Base-by-base conservation (phyloP, 1,140 invertebrate species). In the Radopholus similis region DNA sequence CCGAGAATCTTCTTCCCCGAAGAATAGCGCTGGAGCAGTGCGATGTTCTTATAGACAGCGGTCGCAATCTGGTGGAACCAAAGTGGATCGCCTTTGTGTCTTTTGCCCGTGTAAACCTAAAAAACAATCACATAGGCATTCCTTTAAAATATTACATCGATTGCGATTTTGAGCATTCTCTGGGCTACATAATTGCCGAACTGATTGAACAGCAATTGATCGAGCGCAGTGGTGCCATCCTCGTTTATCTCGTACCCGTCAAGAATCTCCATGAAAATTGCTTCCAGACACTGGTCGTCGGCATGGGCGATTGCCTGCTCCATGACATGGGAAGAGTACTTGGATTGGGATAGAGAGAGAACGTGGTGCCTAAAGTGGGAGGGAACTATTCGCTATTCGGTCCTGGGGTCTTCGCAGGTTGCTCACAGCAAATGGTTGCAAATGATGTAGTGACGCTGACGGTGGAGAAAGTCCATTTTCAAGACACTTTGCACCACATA, bases 151-250 rank as follows among this genome's bases (percentile, higher is more conserved):
- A n/a, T n/a, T 21, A 68, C 54, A 18, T 68, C 51, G 32, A 40
- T 68, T 18, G 66, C 66, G 26, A 73, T 72, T 4, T 6, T 49
- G 4, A 76, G 70, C 56, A 76, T 74, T 9, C 60, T 47, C 37
- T 77, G 75, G n/a, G 77, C 68, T 32, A 77, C 75, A 42, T 77
- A 77, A 56, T 77, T 77, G 37, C 75, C 75, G 60, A 63, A 77
- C 65, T 77, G n/a, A n/a, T 77, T 74, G 69, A 77, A 77, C n/a
- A 77, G 64, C 68, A 77, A 59, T 15, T 74, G 63, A 55, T 76
- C 73, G 11, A 80, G 54, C 5, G 72, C 74, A 32, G 69, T 65
- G 11, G n/a, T n/a, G n/a, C n/a, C n/a, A n/a, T n/a, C n/a, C n/a
- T n/a, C n/a, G n/a, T n/a, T n/a, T n/a, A n/a, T n/a, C n/a, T 47